Evolutionary conservation across 2,113 vertebrate species (phyloP).

Genomic region (Coregonus clupeaformis): DNA sequence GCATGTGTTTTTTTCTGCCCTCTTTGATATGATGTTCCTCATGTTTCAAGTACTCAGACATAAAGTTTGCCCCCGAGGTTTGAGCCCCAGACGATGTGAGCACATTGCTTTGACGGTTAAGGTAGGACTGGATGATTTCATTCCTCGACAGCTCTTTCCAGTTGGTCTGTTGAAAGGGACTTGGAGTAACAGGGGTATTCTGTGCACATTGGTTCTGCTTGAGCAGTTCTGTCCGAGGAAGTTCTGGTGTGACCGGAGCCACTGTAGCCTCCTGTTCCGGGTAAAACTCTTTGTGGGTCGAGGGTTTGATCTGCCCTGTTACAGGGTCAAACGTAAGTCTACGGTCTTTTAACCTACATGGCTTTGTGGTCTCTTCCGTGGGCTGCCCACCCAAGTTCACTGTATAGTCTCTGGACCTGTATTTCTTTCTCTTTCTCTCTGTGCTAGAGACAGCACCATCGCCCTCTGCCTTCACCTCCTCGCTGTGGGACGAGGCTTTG

Average conservation of each 20-base stretch:
- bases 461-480: slow-evolving; percentile 71
- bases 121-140: slow-evolving; percentile 91
- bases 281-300: slow-evolving; percentile 79
- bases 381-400: slow-evolving; percentile 77
- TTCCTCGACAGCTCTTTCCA: slow-evolving; percentile 91
- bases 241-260: slow-evolving; percentile 55
- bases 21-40: slow-evolving; percentile 79
- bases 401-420: slow-evolving; percentile 76
- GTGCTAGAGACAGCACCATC: slow-evolving; percentile 72
- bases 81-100: slow-evolving; percentile 84
- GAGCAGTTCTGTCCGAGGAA: slow-evolving; percentile 76
- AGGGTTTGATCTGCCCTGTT: slow-evolving; percentile 87
- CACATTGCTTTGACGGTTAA: slow-evolving; percentile 89
- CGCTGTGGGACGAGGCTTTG: slow-evolving; percentile 60
- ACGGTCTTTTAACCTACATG: slow-evolving; percentile 89
- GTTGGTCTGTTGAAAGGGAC: slow-evolving; percentile 89
- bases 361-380: slow-evolving; percentile 79
- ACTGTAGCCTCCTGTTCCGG: slow-evolving; percentile 60
- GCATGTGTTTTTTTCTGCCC: slow-evolving; percentile 76
- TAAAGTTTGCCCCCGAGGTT: slow-evolving; percentile 81
- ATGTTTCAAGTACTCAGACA: slow-evolving; percentile 86
- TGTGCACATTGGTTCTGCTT: slow-evolving; percentile 65
- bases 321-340: slow-evolving; percentile 89
- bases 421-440: slow-evolving; percentile 83
- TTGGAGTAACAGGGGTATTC: slow-evolving; percentile 71